These are phyloP conservation scores for Nibea coibor DNA, from an alignment of 2,113 vertebrate species.

Conservation along the genomic window DNA sequence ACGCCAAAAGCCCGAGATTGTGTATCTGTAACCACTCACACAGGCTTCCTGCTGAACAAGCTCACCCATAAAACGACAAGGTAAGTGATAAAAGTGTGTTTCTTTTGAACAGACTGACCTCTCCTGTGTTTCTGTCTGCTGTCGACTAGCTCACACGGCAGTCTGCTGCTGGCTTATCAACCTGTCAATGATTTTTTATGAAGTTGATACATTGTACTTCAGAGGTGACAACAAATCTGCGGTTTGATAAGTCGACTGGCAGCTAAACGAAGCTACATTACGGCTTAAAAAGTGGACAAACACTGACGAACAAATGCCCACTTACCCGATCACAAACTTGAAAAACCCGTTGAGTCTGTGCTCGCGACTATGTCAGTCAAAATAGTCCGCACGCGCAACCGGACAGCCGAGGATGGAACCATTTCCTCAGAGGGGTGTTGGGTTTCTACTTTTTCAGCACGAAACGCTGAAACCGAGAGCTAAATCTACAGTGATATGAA, in stretches of 20 bases:
- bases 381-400: neutral
- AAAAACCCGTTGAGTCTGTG: neutral
- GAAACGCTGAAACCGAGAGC: rapidly evolving
- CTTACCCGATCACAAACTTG: constrained; percentile 18
- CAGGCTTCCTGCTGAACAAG: neutral
- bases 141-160: neutral
- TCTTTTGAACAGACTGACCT: neutral
- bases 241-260: neutral
- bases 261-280: neutral
- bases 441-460: neutral
- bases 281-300: neutral
- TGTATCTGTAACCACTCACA: neutral
- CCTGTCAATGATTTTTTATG: neutral
- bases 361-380: constrained; percentile 8
- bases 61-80: neutral
- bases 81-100: rapidly evolving
- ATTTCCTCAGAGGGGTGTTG: neutral
- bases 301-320: neutral
- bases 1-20: neutral
- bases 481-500: rapidly evolving
- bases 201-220: neutral
- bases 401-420: constrained; percentile 37
- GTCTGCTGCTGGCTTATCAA: neutral
- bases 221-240: neutral
- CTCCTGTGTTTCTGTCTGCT: neutral